A percentile compares a stretch with the other conserved stretches of the same genome.
Evolutionary conservation across 2,888 invertebrate species (phyloP).

Genomic region (Mythimna pallens): DNA sequence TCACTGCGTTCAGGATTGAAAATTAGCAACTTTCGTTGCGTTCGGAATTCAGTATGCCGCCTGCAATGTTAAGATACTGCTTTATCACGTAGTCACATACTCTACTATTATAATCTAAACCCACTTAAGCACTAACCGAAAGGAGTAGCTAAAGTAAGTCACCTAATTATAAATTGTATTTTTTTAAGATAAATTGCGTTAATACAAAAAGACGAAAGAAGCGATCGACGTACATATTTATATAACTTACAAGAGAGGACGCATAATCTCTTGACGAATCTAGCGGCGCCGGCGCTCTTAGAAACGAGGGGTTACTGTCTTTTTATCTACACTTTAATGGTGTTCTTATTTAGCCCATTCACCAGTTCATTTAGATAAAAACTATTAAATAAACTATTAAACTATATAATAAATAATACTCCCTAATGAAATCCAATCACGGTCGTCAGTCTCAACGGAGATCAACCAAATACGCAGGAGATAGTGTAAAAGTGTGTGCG

Average conservation of each 20-base stretch:
- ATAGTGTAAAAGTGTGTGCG: too few relatives aligned
- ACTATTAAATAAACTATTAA: too few relatives aligned
- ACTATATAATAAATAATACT: too few relatives aligned
- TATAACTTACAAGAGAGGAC: not conserved
- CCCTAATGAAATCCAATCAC: too few relatives aligned
- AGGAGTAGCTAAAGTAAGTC: not conserved
- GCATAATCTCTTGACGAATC: slow-evolving; percentile 1
- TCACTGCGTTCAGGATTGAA: too few relatives aligned
- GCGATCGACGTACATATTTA: not conserved
- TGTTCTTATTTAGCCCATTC: not conserved
- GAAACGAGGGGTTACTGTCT: not conserved
- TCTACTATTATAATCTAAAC: not conserved
- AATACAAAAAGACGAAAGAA: not conserved
- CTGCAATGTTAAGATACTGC: too few relatives aligned
- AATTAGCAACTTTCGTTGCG: too few relatives aligned
- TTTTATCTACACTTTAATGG: not conserved
- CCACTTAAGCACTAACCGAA: not conserved
- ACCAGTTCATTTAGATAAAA: not conserved
- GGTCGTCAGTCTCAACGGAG: too few relatives aligned
- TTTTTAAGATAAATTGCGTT: not conserved
- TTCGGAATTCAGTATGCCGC: too few relatives aligned
- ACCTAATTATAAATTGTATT: not conserved
- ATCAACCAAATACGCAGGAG: too few relatives aligned
- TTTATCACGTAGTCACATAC: not conserved
- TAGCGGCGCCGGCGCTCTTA: not conserved